Evolutionary conservation across 2,797 vertebrate genomes (phyloP).

Genomic region (Sebastolobus alascanus): DNA sequence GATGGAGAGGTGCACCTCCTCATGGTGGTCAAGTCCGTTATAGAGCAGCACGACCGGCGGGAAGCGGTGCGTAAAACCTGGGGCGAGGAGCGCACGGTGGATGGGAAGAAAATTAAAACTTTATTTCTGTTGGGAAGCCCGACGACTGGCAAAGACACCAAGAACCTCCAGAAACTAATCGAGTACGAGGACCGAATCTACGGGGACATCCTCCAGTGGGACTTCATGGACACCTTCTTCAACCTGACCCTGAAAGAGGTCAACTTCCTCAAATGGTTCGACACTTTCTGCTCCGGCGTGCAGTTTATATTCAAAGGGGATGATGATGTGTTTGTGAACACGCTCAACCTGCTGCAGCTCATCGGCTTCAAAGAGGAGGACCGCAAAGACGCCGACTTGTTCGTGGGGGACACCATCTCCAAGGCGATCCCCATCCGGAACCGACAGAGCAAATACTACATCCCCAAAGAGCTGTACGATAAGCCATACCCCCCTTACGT

Average conservation of each 20-base stretch:
- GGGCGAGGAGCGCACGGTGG: conserved; percentile 78
- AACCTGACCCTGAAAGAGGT: conserved; percentile 90
- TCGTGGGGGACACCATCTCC: conserved; percentile 89
- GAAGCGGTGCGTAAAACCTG: conserved; percentile 87
- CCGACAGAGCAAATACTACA: conserved; percentile 91
- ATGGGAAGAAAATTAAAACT: conserved; percentile 81
- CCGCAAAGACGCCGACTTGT: conserved; percentile 73
- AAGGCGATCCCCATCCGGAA: conserved; percentile 88
- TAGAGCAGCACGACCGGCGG: conserved; percentile 88
- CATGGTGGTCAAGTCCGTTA: conserved; percentile 88
- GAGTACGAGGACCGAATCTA: conserved; percentile 86
- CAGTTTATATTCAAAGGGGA: conserved; percentile 91
- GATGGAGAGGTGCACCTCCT: conserved; percentile 82
- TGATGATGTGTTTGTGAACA: conserved; percentile 91
- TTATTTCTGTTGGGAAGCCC: conserved; percentile 87
- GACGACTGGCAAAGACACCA: conserved; percentile 81
- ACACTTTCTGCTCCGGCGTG: conserved; percentile 83
- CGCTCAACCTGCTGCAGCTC: conserved; percentile 86
- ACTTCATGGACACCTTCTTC: conserved; percentile 91
- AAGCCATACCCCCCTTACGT: conserved; percentile 89
- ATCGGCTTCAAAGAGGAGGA: conserved; percentile 79
- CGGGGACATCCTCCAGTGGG: conserved; percentile 90
- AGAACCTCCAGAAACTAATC: conserved; percentile 87
- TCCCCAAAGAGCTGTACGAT: conserved; percentile 86
- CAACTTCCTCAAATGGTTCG: conserved; percentile 90